A percentile compares a stretch with the other conserved stretches of the same genome.
Evolutionary conservation across 2,888 invertebrate genomes (phyloP).

Genomic region (Chrysolina haemoptera): DNA sequence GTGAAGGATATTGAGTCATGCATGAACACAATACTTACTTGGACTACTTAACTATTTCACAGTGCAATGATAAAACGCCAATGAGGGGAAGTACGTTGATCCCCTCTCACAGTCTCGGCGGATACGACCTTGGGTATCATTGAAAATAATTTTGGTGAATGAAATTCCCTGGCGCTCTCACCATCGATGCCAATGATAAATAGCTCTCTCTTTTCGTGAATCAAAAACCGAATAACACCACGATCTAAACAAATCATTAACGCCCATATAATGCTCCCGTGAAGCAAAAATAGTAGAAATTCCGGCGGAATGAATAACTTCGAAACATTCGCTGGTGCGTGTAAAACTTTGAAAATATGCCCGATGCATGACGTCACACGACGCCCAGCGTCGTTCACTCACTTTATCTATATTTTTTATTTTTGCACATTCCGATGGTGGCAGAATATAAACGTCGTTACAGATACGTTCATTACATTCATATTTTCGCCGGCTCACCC

Average conservation of each 20-base stretch:
- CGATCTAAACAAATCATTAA: slow-evolving; percentile 23
- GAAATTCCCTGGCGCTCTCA: slow-evolving; percentile 7
- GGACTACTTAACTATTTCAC: background rate
- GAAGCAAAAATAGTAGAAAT: slow-evolving; percentile 34
- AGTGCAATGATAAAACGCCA: background rate
- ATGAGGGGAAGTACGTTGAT: background rate
- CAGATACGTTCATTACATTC: slow-evolving; percentile 44
- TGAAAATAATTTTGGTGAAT: slow-evolving; percentile 11
- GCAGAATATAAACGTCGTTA: slow-evolving; percentile 60
- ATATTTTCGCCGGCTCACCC: slow-evolving; percentile 39
- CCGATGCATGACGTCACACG: slow-evolving; percentile 55
- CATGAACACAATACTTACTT: no score
- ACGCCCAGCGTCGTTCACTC: slow-evolving; percentile 62
- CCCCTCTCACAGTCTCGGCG: background rate
- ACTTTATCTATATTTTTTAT: slow-evolving; percentile 63
- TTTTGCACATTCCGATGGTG: slow-evolving; percentile 60
- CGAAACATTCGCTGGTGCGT: slow-evolving; percentile 26
- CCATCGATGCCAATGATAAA: background rate
- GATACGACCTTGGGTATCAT: slow-evolving; percentile 4
- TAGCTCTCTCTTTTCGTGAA: background rate
- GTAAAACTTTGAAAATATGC: slow-evolving; percentile 52
- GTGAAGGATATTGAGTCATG: no score
- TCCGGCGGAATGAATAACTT: slow-evolving; percentile 41
- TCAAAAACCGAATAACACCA: background rate
- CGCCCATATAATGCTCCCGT: slow-evolving; percentile 15